A percentile compares a stretch with the other conserved stretches of the same genome.
Evolutionary conservation across 2,888 invertebrate species (phyloP).

Genomic region (Pardosa pseudoannulata): DNA sequence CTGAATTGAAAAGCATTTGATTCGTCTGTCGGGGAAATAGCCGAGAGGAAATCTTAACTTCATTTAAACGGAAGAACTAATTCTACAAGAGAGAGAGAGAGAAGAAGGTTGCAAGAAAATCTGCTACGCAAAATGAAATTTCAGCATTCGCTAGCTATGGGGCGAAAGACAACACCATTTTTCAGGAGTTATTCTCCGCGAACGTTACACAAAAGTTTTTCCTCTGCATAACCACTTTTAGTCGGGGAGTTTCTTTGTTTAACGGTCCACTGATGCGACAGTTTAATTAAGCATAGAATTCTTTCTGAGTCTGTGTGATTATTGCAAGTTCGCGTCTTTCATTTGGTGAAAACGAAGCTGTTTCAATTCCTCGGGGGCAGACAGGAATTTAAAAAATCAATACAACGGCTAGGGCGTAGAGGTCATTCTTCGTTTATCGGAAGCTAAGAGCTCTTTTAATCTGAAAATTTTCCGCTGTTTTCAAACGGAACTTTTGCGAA

Average conservation of each 20-base stretch:
- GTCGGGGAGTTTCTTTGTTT: slow-evolving; percentile 22
- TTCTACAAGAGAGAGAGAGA: neutral
- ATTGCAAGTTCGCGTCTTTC: slow-evolving; percentile 15
- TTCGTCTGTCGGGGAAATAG: too few relatives aligned
- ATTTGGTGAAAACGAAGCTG: neutral
- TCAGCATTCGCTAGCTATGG: slow-evolving; percentile 24
- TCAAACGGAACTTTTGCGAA: too few relatives aligned
- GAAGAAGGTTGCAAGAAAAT: slow-evolving; percentile 15
- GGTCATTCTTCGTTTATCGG: neutral
- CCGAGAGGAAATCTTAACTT: neutral
- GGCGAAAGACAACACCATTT: slow-evolving; percentile 34
- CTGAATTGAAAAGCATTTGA: neutral
- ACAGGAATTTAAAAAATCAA: neutral
- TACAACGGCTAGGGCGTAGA: neutral
- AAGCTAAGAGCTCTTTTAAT: neutral
- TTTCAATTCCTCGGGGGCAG: neutral
- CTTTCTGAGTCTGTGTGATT: slow-evolving; percentile 23
- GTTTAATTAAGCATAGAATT: slow-evolving; percentile 66
- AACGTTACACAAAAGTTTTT: slow-evolving; percentile 24
- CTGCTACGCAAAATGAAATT: slow-evolving; percentile 22
- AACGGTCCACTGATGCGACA: slow-evolving; percentile 41
- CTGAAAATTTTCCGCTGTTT: too few relatives aligned
- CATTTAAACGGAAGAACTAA: neutral
- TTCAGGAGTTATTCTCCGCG: slow-evolving; percentile 20
- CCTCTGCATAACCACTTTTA: slow-evolving; percentile 4